Conservation (phyloP, 2,797 vertebrate genomes). For the Eupleurogrammus muticus region DNA sequence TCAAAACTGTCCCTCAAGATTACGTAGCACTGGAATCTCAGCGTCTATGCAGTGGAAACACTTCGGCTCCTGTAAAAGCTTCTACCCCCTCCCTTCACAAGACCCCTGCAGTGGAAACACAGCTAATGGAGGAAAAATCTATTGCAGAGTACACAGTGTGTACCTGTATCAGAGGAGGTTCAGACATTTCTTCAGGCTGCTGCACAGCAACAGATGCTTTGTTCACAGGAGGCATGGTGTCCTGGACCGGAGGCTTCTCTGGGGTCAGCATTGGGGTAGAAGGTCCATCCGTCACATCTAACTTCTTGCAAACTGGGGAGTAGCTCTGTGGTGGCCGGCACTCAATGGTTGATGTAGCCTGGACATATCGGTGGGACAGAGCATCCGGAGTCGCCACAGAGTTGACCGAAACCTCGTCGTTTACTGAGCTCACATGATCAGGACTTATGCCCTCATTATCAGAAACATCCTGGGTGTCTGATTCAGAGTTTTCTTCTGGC, state of each 20-base stretch:
- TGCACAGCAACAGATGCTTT: neutral
- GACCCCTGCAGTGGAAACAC: too few species aligned
- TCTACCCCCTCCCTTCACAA: too few species aligned
- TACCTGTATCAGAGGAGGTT: conserved; percentile 63
- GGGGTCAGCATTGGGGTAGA: conserved; percentile 34
- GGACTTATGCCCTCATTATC: neutral
- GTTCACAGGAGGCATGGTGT: conserved; percentile 44
- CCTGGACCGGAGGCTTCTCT: conserved; percentile 72
- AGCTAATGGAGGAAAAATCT: too few species aligned
- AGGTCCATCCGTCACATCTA: conserved; percentile 18
- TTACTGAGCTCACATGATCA: neutral
- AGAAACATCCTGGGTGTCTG: conserved; percentile 30
- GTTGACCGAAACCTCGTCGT: neutral
- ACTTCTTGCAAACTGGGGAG: neutral
- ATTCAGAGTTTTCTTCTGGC: conserved; percentile 70
- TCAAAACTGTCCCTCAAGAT: too few species aligned
- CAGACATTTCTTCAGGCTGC: conserved; percentile 45
- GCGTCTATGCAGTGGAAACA: too few species aligned
- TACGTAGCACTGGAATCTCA: too few species aligned
- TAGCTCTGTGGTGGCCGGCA: conserved; percentile 24
- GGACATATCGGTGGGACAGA: neutral
- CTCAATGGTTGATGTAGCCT: conserved; percentile 14
- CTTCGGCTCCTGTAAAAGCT: too few species aligned
- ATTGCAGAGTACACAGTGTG: conserved; percentile 14
- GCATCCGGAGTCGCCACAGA: neutral